Evolutionary conservation across 2,797 vertebrate genomes (phyloP).

Genomic region (Sebastes umbrosus): DNA sequence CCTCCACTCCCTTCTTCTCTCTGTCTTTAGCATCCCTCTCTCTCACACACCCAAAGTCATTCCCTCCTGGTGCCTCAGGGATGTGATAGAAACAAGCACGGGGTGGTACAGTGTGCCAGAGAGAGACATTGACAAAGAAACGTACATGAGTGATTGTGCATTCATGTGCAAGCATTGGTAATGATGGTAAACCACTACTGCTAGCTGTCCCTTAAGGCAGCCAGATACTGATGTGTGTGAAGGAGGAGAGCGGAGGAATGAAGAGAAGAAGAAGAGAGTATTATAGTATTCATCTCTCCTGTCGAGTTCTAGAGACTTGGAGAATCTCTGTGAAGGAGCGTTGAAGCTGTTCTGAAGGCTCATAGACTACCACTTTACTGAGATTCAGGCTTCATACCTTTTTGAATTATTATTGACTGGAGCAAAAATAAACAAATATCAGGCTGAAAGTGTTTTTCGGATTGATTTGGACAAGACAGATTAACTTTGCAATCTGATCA

Average conservation of each 20-base stretch:
- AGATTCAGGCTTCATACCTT: too few species aligned
- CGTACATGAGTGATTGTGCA: background rate
- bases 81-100: constrained; percentile 9
- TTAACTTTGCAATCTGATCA: background rate
- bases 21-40: background rate
- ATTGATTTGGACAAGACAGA: background rate
- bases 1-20: background rate
- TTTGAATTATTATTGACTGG: too few species aligned
- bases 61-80: constrained; percentile 5
- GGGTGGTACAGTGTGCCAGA: constrained; percentile 22
- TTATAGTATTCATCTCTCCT: background rate
- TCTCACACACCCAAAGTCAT: background rate
- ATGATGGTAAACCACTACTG: background rate
- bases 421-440: too few species aligned
- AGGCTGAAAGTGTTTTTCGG: fast-evolving
- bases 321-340: too few species aligned
- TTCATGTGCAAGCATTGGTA: constrained; percentile 5
- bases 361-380: too few species aligned
- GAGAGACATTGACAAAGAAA: constrained; percentile 13
- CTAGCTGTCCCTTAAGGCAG: constrained; percentile 1
- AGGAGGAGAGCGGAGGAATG: background rate
- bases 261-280: background rate
- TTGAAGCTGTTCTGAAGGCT: too few species aligned
- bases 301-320: too few species aligned
- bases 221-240: background rate